These are phyloP conservation scores for Lysiphlebus fabarum DNA, from an alignment of 1,140 invertebrate genomes.

Conservation along the genomic window DNA sequence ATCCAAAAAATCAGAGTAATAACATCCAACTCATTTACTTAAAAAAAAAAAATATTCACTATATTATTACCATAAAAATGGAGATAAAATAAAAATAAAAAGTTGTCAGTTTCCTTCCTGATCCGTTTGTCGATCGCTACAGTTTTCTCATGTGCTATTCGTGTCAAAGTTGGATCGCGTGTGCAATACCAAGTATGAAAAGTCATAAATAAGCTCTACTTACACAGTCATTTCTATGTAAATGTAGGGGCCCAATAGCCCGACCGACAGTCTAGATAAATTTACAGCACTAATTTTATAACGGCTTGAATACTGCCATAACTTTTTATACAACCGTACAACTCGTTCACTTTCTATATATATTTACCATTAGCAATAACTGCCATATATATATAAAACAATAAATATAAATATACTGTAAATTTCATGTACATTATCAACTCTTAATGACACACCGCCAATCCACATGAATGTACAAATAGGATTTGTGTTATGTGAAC, in stretches of 20 bases:
- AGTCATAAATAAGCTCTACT: constrained; percentile 39
- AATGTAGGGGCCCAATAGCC: constrained; percentile 27
- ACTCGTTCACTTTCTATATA: constrained; percentile 31
- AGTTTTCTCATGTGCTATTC: constrained; percentile 17
- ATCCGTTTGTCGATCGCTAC: background rate
- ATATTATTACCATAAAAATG: background rate
- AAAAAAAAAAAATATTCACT: no score
- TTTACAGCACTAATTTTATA: constrained; percentile 33
- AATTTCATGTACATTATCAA: constrained; percentile 6
- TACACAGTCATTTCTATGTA: constrained; percentile 41
- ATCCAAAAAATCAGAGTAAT: no score
- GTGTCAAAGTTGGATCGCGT: constrained; percentile 39
- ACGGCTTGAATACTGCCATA: constrained; percentile 17
- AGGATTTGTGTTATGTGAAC: constrained; percentile 5
- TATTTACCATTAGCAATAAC: constrained; percentile 20
- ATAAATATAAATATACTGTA: no score
- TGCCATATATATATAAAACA: background rate
- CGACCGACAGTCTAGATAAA: constrained; percentile 31
- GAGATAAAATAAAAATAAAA: background rate
- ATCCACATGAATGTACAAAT: constrained; percentile 2
- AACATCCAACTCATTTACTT: no score
- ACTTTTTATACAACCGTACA: constrained; percentile 17
- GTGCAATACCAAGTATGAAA: constrained; percentile 26
- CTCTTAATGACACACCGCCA: constrained; percentile 1
- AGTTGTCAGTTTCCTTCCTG: background rate